Conservation (phyloP, 1,140 invertebrate species). For the Lepidurus packardi region DNA sequence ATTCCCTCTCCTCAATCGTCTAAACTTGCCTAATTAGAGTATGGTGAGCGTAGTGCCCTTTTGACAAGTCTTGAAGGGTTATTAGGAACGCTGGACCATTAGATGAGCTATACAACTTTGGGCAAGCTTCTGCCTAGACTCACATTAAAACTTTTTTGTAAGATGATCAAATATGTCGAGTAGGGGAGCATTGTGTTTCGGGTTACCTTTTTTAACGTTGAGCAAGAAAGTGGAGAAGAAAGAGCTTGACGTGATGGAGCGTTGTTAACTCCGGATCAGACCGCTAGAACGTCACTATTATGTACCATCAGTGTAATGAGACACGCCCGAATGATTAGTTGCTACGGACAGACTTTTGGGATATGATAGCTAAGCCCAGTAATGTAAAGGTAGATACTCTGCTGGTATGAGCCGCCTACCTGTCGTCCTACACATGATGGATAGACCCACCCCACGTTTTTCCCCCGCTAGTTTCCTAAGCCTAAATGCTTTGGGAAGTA, state of each 20-base stretch:
- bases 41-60: background rate
- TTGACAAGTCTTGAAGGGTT: background rate
- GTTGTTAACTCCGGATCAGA: background rate
- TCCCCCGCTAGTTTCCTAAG: too few relatives aligned
- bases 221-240: background rate
- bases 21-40: background rate
- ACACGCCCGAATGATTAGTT: conserved; percentile 3
- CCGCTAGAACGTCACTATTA: background rate
- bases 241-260: background rate
- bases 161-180: too few relatives aligned
- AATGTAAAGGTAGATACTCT: background rate
- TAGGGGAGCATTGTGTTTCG: too few relatives aligned
- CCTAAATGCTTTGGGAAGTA: too few relatives aligned
- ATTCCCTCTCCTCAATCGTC: background rate
- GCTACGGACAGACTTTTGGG: background rate
- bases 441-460: too few relatives aligned
- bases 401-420: background rate
- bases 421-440: background rate
- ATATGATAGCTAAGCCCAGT: background rate
- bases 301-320: background rate
- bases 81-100: background rate
- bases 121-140: background rate
- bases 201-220: too few relatives aligned
- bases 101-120: background rate
- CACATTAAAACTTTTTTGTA: too few relatives aligned